phyloP scores from a whole-genome alignment of 2,113 vertebrate species.

The Nyctereutes procyonoides region DNA sequence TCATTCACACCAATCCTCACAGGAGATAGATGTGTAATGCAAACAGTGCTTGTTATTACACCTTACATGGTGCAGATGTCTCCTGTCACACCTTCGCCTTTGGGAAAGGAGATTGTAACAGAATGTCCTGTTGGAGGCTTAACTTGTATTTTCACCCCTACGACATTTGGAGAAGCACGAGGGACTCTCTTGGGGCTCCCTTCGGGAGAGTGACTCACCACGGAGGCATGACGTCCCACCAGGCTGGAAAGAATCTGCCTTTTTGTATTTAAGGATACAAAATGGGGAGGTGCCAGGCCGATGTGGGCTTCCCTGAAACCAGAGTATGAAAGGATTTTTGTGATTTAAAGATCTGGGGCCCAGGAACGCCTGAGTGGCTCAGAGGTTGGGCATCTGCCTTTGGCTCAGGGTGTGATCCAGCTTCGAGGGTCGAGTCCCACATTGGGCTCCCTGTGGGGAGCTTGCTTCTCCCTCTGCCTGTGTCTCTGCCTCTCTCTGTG shows the following conservation, averaged over 20 bases:
- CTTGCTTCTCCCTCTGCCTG: too few relatives aligned
- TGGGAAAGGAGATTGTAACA: neutral
- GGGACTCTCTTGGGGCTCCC: neutral
- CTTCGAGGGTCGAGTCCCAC: too few relatives aligned
- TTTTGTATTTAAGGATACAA: slow-evolving; percentile 60
- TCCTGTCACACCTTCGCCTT: neutral
- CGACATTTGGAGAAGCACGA: slow-evolving; percentile 20
- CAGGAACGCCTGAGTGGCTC: too few relatives aligned
- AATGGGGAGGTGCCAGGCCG: neutral
- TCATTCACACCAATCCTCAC: neutral
- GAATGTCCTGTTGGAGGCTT: neutral
- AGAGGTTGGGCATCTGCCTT: too few relatives aligned
- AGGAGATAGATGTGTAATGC: neutral
- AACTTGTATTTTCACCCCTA: neutral
- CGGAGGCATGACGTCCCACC: neutral
- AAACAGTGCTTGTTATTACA: neutral
- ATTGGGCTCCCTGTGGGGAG: too few relatives aligned
- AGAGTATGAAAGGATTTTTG: neutral
- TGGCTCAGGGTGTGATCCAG: too few relatives aligned
- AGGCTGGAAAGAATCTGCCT: slow-evolving; percentile 24
- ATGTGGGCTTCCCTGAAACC: slow-evolving; percentile 21
- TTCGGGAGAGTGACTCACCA: slow-evolving; percentile 45
- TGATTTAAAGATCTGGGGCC: slow-evolving; percentile 25
- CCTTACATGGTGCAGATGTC: neutral
- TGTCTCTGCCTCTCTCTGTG: too few relatives aligned